Evolutionary conservation across 1,140 invertebrate genomes (phyloP).

Genomic region (Melitaea cinxia): DNA sequence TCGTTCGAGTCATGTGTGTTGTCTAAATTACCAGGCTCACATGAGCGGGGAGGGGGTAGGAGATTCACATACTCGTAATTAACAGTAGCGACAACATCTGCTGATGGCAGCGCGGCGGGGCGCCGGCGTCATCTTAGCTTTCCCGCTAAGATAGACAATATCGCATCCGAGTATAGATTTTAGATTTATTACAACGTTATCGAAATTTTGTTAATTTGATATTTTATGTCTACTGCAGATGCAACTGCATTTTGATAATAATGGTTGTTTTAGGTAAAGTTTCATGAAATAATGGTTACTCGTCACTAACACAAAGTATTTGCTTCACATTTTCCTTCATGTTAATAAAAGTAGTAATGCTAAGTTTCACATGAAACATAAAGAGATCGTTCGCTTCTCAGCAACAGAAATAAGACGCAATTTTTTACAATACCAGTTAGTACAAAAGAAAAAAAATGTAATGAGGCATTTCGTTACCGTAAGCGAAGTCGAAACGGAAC

Average conservation of each 20-base stretch:
- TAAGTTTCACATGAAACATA: too few relatives aligned
- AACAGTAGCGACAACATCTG: slow-evolving; percentile 36
- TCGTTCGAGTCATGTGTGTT: not conserved
- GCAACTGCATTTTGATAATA: not conserved
- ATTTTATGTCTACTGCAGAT: not conserved
- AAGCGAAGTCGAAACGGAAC: too few relatives aligned
- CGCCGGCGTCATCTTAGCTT: slow-evolving; percentile 39
- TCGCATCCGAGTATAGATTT: not conserved
- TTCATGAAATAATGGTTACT: too few relatives aligned
- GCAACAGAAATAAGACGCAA: too few relatives aligned
- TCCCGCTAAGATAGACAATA: slow-evolving; percentile 25
- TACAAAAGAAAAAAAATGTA: too few relatives aligned
- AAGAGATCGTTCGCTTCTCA: too few relatives aligned
- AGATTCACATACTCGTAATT: slow-evolving; percentile 43
- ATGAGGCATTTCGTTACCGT: too few relatives aligned
- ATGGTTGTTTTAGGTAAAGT: too few relatives aligned
- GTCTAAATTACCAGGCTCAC: slow-evolving; percentile 22
- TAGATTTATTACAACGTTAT: not conserved
- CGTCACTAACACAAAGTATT: too few relatives aligned
- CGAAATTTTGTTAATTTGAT: not conserved
- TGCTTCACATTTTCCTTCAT: too few relatives aligned
- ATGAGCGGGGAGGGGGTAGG: slow-evolving; percentile 5
- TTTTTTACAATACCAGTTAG: too few relatives aligned
- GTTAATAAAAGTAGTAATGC: too few relatives aligned
- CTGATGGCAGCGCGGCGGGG: slow-evolving; percentile 48